A percentile compares a stretch with the other conserved stretches of the same genome.
phyloP scores from a whole-genome alignment of 2,113 vertebrate genomes.

The Entelurus aequoreus region DNA sequence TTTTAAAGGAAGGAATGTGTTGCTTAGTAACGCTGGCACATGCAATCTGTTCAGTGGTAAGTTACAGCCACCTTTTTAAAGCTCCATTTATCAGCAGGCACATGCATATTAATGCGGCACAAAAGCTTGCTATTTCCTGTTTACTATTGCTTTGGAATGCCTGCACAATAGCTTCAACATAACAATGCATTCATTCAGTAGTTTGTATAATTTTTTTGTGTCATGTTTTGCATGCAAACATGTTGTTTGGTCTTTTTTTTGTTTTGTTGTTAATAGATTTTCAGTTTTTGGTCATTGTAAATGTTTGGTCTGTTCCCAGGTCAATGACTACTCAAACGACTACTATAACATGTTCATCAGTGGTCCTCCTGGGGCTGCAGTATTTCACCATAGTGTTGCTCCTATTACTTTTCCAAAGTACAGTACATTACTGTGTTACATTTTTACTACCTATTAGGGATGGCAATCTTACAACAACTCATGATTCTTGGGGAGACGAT shows the following conservation, averaged over 20 bases:
- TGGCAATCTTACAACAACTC: no score
- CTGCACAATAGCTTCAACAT: slow-evolving; percentile 35
- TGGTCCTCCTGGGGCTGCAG: slow-evolving; percentile 12
- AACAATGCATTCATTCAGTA: slow-evolving; percentile 24
- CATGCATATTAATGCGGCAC: slow-evolving; percentile 38
- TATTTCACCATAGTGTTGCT: slow-evolving; percentile 1
- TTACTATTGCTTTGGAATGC: slow-evolving; percentile 29
- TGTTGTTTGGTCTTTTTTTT: slow-evolving; percentile 14
- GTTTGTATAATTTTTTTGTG: slow-evolving; percentile 28
- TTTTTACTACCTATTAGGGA: no score
- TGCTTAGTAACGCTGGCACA: slow-evolving; percentile 51
- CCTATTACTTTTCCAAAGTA: neutral
- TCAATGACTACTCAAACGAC: slow-evolving; percentile 24
- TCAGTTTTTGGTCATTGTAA: slow-evolving; percentile 15
- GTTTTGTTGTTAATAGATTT: neutral
- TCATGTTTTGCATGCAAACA: neutral
- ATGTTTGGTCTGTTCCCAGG: slow-evolving; percentile 40
- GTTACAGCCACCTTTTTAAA: slow-evolving; percentile 9
- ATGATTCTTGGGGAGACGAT: no score
- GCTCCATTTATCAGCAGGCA: slow-evolving; percentile 19
- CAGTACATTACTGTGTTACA: neutral
- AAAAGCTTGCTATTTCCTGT: slow-evolving; percentile 46
- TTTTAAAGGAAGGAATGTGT: slow-evolving; percentile 54
- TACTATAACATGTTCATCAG: slow-evolving; percentile 27
- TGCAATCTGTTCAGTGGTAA: slow-evolving; percentile 34